Conservation (phyloP, 23 tunicate genomes). For the Halocynthia roretzi region DNA sequence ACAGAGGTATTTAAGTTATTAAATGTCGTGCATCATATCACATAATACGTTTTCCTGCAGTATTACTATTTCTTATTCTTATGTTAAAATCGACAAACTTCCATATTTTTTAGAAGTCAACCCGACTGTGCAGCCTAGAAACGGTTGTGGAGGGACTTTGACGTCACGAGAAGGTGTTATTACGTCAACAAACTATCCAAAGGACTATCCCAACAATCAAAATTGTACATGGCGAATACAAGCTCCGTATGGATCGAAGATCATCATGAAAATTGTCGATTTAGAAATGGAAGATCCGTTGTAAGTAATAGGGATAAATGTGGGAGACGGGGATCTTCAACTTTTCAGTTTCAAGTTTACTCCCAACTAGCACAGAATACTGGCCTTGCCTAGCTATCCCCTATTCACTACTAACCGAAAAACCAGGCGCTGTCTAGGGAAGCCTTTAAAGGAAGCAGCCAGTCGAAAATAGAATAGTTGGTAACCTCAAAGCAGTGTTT, state of each 20-base stretch:
- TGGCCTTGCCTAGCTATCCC: no score
- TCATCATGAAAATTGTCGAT: conserved; percentile 42
- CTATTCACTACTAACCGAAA: no score
- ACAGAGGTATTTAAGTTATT: no score
- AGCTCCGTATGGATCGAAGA: conserved; percentile 22
- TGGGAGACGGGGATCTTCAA: background rate
- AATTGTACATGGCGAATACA: conserved; percentile 69
- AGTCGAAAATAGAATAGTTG: no score
- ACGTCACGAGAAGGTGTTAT: conserved; percentile 38
- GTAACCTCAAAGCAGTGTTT: no score
- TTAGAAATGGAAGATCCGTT: conserved; percentile 57
- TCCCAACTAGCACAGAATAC: no score
- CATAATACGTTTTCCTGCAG: no score
- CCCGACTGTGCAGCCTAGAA: background rate
- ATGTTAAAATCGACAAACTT: no score
- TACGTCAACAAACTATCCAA: conserved; percentile 50
- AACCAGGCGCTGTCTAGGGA: no score
- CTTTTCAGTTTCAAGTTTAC: no score
- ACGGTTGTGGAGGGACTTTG: conserved; percentile 13
- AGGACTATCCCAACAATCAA: conserved; percentile 16
- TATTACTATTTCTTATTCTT: no score
- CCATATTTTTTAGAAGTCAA: background rate
- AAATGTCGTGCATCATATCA: background rate
- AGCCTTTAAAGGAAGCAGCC: no score
- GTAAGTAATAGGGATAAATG: conserved; percentile 14